Base-by-base conservation (phyloP, 2,888 invertebrate species). In the Malthinus flaveolus region DNA sequence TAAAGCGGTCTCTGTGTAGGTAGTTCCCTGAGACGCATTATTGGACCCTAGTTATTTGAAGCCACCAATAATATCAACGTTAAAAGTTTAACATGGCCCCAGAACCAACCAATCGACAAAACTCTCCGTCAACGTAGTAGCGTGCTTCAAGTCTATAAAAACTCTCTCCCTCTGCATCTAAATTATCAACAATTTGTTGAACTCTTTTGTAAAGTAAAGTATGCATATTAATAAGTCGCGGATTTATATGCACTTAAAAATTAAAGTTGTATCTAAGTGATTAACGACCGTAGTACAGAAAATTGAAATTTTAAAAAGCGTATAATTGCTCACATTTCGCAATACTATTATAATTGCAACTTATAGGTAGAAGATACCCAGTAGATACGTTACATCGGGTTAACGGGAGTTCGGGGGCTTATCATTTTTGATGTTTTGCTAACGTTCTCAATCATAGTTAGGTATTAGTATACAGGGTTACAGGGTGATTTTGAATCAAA, bases 71-170 rank as follows among this genome's bases (percentile, higher is more conserved):
- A 60, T 52, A 56, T 44, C 42, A 39, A 45, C 33, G 50, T 59
- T 59, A 34, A 34, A 49, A 54, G 56, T 63, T 61, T 60, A 65
- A 66, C 62, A 66, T 66, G 66, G 66, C 66, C 58, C 57, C 66
- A 58, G 39, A 42, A 45, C 11, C 59, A 59, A 53, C 66, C 66
- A 66, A 65, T 66, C 58, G 44, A 49, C 46, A 36, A 51, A 49
- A 32, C 33, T 37, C 37, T 49, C 49, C 10, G 15, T 33, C 7
- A 45, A 52, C 52, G 46, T 34, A 35, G 52, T 45, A 35, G 52
- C 52, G 9, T 46, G 52, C 45, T 44, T 32, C 33, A 51, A 23
- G 44, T 51, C 51, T 45, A 32, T 44, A 51, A 34, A 35, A 52
- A 15, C 49, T 31, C 45, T 52, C 52, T 52, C 52, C 52, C 52